Conservation (phyloP, 1,140 invertebrate species). For the Acromyrmex charruanus region DNA sequence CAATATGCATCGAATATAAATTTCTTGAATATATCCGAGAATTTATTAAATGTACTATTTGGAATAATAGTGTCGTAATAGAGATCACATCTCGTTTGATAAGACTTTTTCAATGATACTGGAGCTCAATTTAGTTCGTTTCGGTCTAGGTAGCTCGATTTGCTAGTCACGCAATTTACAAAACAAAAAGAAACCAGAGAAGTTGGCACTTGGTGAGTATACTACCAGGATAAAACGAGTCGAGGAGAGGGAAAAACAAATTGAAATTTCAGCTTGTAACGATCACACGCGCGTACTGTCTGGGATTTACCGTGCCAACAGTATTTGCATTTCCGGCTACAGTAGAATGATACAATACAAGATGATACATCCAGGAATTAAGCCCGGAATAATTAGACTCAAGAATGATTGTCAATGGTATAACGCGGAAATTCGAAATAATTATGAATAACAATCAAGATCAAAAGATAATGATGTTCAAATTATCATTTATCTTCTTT, state of each 20-base stretch:
- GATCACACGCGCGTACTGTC: neutral
- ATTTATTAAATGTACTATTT: slow-evolving; percentile 17
- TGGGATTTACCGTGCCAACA: slow-evolving; percentile 8
- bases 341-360: slow-evolving; percentile 26
- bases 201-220: neutral
- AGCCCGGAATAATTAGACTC: slow-evolving; percentile 36
- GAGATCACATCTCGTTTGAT: neutral
- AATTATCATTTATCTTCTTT: neutral
- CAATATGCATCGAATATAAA: neutral
- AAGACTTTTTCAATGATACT: neutral
- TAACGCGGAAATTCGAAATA: neutral
- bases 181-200: neutral
- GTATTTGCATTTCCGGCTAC: slow-evolving; percentile 47
- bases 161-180: neutral
- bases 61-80: neutral
- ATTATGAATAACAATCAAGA: neutral
- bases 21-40: neutral
- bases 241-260: slow-evolving; percentile 22
- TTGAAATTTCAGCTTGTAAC: slow-evolving; percentile 26
- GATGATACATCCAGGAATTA: neutral
- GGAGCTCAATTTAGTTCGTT: neutral
- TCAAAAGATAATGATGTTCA: neutral
- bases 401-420: neutral
- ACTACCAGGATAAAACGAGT: slow-evolving; percentile 21
- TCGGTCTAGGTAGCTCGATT: neutral